Evolutionary conservation across 2,888 invertebrate species (phyloP).

Genomic region (Tineola bisselliella): DNA sequence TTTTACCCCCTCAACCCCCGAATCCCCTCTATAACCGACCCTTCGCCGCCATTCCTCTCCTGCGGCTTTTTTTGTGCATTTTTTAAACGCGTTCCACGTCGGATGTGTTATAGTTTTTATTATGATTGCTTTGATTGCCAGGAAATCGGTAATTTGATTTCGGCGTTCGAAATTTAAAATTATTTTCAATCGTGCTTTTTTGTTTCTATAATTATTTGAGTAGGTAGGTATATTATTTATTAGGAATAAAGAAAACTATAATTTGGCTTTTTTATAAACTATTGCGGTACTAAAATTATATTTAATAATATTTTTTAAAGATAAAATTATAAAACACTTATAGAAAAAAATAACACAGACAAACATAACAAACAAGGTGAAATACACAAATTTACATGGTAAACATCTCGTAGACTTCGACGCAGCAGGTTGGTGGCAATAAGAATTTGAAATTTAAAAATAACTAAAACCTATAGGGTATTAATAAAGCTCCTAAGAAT

Average conservation of each 20-base stretch:
- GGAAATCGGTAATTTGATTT: constrained; percentile 17
- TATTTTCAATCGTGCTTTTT: background rate
- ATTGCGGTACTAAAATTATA: no score
- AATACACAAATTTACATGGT: background rate
- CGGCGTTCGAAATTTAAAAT: background rate
- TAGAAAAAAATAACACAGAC: no score
- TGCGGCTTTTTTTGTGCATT: constrained; percentile 45
- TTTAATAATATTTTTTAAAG: no score
- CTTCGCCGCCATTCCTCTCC: constrained; percentile 51
- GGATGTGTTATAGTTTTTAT: constrained; percentile 21
- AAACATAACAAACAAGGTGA: background rate
- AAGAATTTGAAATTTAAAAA: background rate
- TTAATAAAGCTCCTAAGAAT: background rate
- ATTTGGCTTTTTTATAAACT: no score
- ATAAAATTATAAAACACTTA: no score
- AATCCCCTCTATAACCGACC: constrained; percentile 31
- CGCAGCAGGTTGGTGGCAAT: background rate
- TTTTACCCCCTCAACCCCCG: constrained; percentile 48
- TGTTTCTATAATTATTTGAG: no score
- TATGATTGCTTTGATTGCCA: constrained; percentile 22
- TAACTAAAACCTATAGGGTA: background rate
- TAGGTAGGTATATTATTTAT: no score
- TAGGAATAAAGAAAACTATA: no score
- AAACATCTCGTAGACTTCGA: background rate
- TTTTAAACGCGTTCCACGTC: constrained; percentile 22